Base-by-base conservation (phyloP, 2,113 vertebrate species). In the Zosterops japonicus region DNA sequence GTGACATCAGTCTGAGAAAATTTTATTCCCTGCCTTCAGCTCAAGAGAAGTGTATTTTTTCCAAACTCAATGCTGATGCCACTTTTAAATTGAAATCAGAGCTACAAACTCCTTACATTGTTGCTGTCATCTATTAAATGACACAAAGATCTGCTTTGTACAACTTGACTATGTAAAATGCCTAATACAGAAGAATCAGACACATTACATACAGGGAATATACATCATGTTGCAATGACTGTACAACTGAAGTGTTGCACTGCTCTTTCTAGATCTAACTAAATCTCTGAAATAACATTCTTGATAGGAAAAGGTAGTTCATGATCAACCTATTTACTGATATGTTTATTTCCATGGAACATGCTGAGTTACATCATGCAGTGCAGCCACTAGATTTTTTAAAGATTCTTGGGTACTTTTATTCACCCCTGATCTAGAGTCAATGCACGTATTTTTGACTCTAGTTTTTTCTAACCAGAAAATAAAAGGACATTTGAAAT, bases 241-340 rank as follows among this genome's bases (percentile, higher is more conserved):
- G 10, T 7, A 19, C 1, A 1, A 16, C 2, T 67, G n/a, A 53
- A 78, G 8, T 5, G 8, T 31, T 6, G 0, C 13, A 36, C 42
- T 61, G 11, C 4, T 25, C 13, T 59, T 79, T 85, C 35, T 78
- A 8, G 13, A 28, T 63, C 29, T 6, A 63, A 9, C 2, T 50
- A 63, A 68, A 85, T 42, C 8, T 64, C 74, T 52, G 33, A 78
- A 79, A 71, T 29, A 42, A 41, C 2, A 20, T 31, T 42, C 2
- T n/a, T 84, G 61, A 39, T 35, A 23, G 50, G 8, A 44, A 70
- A 69, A 70, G 12, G 3, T 35, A 56, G 7, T 36, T 91, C 31
- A 25, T n/a, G 12, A 46, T 74, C 14, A 67, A 13, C 27, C 29
- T 67, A 12, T 63, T 85, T 79, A 29, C 31, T 59, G 5, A 56